Evolutionary conservation across 2,888 invertebrate species (phyloP).

Genomic region (Atethmia centrago): DNA sequence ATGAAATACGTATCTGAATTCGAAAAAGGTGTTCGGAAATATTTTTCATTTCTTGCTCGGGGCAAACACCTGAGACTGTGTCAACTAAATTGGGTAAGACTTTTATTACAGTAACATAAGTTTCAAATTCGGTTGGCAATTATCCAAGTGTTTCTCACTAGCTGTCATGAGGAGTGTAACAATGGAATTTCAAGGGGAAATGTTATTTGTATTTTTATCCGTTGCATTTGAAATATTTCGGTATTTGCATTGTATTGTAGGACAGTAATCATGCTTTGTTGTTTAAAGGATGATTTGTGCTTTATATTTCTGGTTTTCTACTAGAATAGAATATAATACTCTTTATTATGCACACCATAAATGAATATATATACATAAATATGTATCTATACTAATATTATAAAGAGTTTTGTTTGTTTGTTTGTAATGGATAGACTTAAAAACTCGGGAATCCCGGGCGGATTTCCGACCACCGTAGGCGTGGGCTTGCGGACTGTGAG

Average conservation of each 20-base stretch:
- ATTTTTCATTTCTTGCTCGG: slow-evolving; percentile 81
- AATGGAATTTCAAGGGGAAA: slow-evolving; percentile 78
- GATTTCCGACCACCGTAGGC: no score
- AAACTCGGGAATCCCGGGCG: no score
- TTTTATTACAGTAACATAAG: slow-evolving; percentile 52
- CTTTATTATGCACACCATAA: no score
- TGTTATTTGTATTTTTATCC: slow-evolving; percentile 75
- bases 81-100: slow-evolving; percentile 57
- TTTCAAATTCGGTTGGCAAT: slow-evolving; percentile 54
- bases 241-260: slow-evolving; percentile 36
- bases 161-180: slow-evolving; percentile 77
- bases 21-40: slow-evolving; percentile 74
- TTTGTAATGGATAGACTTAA: no score
- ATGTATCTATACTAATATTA: no score
- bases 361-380: no score
- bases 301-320: neutral
- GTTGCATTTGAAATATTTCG: slow-evolving; percentile 68
- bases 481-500: no score
- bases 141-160: slow-evolving; percentile 70
- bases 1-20: slow-evolving; percentile 72
- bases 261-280: slow-evolving; percentile 24
- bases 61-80: slow-evolving; percentile 79
- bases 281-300: neutral
- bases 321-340: no score
- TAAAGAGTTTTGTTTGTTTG: no score